Conservation (phyloP, 2,888 invertebrate genomes). For the Diploptera punctata region DNA sequence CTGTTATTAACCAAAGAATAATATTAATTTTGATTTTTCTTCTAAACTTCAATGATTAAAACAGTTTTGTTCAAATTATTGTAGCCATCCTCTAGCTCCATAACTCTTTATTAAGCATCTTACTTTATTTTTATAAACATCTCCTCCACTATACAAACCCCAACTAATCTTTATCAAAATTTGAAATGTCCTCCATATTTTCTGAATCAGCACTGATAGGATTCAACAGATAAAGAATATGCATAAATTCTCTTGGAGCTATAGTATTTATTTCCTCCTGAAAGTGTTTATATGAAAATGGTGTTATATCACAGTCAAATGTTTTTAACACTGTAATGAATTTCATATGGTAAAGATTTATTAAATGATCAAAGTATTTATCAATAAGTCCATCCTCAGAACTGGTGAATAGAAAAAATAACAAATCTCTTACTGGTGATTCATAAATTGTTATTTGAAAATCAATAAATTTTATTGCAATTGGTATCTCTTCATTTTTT, state of each 20-base stretch:
- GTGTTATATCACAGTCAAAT: constrained; percentile 53
- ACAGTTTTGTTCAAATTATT: too few relatives aligned
- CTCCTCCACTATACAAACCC: not conserved
- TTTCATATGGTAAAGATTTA: constrained; percentile 60
- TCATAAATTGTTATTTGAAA: constrained; percentile 63
- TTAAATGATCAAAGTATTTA: constrained; percentile 58
- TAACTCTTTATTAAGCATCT: constrained; percentile 16
- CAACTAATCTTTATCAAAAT: not conserved
- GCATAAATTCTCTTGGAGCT: constrained; percentile 57
- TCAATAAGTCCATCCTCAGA: constrained; percentile 56
- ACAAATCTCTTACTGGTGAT: constrained; percentile 61
- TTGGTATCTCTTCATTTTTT: too few relatives aligned
- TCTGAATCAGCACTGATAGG: constrained; percentile 51
- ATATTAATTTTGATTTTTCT: too few relatives aligned
- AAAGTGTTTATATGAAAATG: constrained; percentile 54
- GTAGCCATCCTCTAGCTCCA: constrained; percentile 19
- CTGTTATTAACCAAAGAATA: too few relatives aligned
- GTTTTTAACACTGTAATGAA: constrained; percentile 56
- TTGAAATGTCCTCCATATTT: constrained; percentile 15
- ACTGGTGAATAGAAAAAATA: constrained; percentile 64
- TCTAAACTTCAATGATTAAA: too few relatives aligned
- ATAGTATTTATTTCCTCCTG: constrained; percentile 56
- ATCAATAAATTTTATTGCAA: constrained; percentile 64
- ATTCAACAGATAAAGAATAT: constrained; percentile 59
- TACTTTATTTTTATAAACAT: constrained; percentile 14